A percentile compares a stretch with the other conserved stretches of the same genome.
Conservation (phyloP, 2,797 vertebrate species). For the Enteromius fasciolatus region DNA sequence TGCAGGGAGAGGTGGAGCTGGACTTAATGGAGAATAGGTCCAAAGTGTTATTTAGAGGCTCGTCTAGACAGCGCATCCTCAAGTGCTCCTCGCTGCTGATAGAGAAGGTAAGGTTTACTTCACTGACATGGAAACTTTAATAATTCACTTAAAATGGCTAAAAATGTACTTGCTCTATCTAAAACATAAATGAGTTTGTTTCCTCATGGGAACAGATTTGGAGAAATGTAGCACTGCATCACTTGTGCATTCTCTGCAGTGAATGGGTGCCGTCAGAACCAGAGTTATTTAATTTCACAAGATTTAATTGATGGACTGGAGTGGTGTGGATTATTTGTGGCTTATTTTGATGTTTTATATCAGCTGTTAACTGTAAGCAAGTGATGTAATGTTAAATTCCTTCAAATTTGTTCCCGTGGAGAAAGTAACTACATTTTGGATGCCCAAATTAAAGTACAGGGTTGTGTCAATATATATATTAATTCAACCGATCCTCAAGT, state of each 20-base stretch:
- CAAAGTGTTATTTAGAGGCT: slow-evolving; percentile 55
- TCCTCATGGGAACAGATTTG: too few relatives aligned
- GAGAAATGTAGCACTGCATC: background rate
- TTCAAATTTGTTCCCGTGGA: background rate
- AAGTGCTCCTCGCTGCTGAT: slow-evolving; percentile 47
- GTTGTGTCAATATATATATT: background rate
- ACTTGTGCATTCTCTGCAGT: background rate
- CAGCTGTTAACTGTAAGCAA: background rate
- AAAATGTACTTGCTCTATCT: background rate
- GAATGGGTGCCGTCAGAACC: too few relatives aligned
- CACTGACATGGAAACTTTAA: background rate
- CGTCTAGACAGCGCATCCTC: slow-evolving; percentile 53
- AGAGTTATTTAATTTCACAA: background rate
- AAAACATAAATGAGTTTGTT: background rate
- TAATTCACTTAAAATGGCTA: background rate
- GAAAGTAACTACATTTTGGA: background rate
- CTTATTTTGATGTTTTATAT: background rate
- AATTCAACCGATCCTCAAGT: background rate
- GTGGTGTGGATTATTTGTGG: background rate
- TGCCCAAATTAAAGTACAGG: background rate
- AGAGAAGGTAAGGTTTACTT: slow-evolving; percentile 15
- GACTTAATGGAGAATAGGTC: slow-evolving; percentile 61
- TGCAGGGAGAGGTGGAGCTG: slow-evolving; percentile 69
- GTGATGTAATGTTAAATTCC: background rate
- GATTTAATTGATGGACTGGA: background rate